Evolutionary conservation across 2,888 invertebrate species (phyloP).

Genomic region (Ceraclea dissimilis): DNA sequence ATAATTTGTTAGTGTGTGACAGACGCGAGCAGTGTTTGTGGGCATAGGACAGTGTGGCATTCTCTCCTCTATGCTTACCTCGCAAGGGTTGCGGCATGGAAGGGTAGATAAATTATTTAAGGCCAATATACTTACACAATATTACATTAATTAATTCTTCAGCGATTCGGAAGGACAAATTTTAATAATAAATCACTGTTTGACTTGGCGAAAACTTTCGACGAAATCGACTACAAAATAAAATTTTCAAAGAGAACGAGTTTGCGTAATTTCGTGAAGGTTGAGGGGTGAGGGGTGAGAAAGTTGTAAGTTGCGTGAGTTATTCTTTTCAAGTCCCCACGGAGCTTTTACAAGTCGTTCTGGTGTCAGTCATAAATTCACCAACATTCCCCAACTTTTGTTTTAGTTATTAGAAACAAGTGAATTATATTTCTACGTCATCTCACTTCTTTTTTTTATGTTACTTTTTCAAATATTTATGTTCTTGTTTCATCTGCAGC

Average conservation of each 20-base stretch:
- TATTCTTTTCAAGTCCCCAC: constrained; percentile 14
- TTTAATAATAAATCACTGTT: background rate
- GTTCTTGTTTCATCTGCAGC: too few relatives aligned
- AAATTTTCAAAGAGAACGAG: background rate
- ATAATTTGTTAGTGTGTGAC: too few relatives aligned
- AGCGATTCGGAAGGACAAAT: background rate
- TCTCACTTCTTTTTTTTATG: background rate
- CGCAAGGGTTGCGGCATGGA: too few relatives aligned
- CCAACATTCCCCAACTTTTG: constrained; percentile 6
- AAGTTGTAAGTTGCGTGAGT: constrained; percentile 5
- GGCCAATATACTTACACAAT: too few relatives aligned
- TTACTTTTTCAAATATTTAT: background rate
- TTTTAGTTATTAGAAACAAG: constrained; percentile 4
- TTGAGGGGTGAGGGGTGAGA: background rate
- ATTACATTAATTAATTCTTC: too few relatives aligned
- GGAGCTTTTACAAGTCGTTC: constrained; percentile 19
- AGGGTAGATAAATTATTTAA: too few relatives aligned
- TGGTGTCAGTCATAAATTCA: constrained; percentile 22
- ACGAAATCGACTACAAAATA: background rate
- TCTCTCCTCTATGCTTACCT: too few relatives aligned
- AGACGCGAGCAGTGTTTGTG: too few relatives aligned
- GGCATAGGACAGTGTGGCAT: too few relatives aligned
- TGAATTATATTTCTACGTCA: background rate
- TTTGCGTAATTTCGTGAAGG: background rate
- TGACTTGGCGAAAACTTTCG: background rate